Conservation (phyloP, 1,140 invertebrate genomes). For the Sarcophaga bullata region DNA sequence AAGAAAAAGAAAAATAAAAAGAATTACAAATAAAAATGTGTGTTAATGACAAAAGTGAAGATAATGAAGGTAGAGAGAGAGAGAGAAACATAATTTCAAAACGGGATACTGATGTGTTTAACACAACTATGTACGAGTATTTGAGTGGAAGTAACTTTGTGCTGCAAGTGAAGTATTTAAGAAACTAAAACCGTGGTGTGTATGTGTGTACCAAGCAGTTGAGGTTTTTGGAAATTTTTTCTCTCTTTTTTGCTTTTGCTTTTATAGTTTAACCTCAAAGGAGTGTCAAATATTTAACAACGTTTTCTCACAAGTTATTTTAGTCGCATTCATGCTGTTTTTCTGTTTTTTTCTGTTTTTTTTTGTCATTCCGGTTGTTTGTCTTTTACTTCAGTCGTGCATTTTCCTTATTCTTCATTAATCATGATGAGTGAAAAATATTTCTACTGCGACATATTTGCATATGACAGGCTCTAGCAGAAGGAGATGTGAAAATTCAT, state of each 20-base stretch:
- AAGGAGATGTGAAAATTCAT: neutral
- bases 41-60: too few species aligned
- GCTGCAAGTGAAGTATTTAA: neutral
- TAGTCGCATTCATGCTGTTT: neutral
- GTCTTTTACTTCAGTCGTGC: neutral
- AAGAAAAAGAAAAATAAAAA: too few species aligned
- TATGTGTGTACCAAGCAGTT: neutral
- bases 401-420: neutral
- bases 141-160: neutral
- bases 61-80: too few species aligned
- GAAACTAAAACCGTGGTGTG: neutral
- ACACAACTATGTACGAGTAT: too few species aligned
- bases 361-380: too few species aligned
- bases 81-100: too few species aligned
- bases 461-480: neutral
- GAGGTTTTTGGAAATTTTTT: neutral
- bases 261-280: neutral
- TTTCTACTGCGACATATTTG: neutral
- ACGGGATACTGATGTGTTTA: too few species aligned
- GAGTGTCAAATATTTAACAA: conserved; percentile 2
- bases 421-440: neutral
- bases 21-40: too few species aligned
- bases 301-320: neutral
- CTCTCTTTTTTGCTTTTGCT: neutral
- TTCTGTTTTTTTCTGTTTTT: neutral